Percentiles rank a stretch among this genome's conserved stretches.
Evolutionary conservation across 2,888 invertebrate genomes (phyloP).

Genomic region (Clostera curtula): DNA sequence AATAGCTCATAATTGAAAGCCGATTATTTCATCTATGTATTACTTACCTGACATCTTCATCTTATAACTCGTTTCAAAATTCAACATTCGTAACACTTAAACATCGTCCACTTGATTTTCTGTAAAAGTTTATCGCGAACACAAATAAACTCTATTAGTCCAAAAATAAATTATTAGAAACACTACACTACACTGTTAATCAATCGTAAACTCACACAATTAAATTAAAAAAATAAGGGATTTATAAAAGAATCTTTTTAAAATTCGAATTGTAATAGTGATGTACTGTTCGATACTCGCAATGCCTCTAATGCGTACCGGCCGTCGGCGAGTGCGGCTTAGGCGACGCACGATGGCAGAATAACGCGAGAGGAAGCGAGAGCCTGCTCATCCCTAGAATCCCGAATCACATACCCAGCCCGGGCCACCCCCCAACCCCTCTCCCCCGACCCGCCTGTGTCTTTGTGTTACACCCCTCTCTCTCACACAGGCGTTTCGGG

Average conservation of each 20-base stretch:
- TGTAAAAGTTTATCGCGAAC: slow-evolving; percentile 5
- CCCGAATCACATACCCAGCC: slow-evolving; percentile 71
- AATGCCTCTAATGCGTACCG: slow-evolving; percentile 23
- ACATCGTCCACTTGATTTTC: slow-evolving; percentile 13
- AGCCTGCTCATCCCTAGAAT: slow-evolving; percentile 74
- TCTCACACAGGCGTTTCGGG: slow-evolving; percentile 51
- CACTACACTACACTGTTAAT: slow-evolving; percentile 9
- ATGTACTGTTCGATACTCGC: slow-evolving; percentile 6
- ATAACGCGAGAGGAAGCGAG: slow-evolving; percentile 71
- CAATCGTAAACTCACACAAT: no score
- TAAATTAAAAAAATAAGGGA: no score
- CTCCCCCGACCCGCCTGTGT: slow-evolving; percentile 53
- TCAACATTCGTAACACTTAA: slow-evolving; percentile 32
- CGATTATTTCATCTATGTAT: slow-evolving; percentile 3
- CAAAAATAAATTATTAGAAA: slow-evolving; percentile 1
- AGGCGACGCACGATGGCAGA: slow-evolving; percentile 65
- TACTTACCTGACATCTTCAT: slow-evolving; percentile 70
- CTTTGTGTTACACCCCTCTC: slow-evolving; percentile 65
- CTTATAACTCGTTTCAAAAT: slow-evolving; percentile 42
- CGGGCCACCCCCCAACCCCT: slow-evolving; percentile 49
- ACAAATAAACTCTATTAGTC: slow-evolving; percentile 5
- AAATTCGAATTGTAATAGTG: no score
- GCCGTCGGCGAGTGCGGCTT: slow-evolving; percentile 48
- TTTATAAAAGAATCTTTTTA: no score
- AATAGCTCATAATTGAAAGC: neutral